Evolutionary conservation across 1,140 invertebrate genomes (phyloP).

Genomic region (Zaprionus capensis): DNA sequence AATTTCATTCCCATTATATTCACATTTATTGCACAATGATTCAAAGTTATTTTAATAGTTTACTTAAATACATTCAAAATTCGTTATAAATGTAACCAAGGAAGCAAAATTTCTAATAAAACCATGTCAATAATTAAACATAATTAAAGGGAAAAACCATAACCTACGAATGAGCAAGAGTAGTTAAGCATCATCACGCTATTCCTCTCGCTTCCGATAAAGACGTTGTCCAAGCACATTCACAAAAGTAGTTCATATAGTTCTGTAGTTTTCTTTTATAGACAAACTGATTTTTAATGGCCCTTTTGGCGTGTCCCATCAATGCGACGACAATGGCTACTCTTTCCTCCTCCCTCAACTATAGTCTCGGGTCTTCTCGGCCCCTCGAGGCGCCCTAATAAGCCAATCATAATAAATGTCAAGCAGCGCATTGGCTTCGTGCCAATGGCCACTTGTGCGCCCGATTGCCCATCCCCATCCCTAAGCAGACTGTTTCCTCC

Average conservation of each 20-base stretch:
- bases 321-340: slow-evolving; percentile 36
- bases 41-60: neutral
- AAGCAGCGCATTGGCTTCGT: slow-evolving; percentile 72
- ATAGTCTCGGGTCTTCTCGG: slow-evolving; percentile 22
- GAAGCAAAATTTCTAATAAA: too few species aligned
- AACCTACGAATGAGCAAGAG: neutral
- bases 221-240: slow-evolving; percentile 11
- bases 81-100: neutral
- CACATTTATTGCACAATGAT: neutral
- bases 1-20: neutral
- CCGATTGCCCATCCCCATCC: slow-evolving; percentile 29
- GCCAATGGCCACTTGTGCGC: slow-evolving; percentile 63
- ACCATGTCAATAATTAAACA: neutral
- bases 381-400: slow-evolving; percentile 60
- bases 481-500: neutral
- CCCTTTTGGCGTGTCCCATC: slow-evolving; percentile 39
- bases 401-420: slow-evolving; percentile 82
- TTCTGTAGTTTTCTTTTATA: slow-evolving; percentile 12
- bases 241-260: slow-evolving; percentile 14
- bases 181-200: neutral
- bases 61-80: neutral
- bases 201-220: neutral
- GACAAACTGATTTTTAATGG: slow-evolving; percentile 32
- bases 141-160: neutral
- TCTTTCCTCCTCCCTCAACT: neutral